Evolutionary conservation across 2,888 invertebrate genomes (phyloP), one percentile per base, ranked within the genome.

Genomic region (Chrysina gloriosa): DNA sequence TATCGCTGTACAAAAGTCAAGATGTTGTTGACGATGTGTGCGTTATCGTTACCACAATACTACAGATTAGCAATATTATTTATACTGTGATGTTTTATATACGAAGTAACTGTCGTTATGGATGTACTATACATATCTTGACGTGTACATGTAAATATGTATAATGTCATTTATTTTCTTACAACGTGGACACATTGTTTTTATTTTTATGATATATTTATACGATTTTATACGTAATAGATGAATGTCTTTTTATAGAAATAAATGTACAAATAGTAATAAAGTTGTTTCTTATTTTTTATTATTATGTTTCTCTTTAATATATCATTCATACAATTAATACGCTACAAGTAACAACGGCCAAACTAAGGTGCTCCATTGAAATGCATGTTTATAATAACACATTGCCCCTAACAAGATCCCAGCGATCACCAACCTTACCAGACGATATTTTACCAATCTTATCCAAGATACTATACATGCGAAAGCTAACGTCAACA

Each of bases 21-120:
- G 25, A 7, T 69, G 69, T 19, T 69, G 69, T 65, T 68, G 29
- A 42, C 45, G 3, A n/a, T 16, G n/a, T 9, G 7, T 7, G 45
- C 21, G 3, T 45, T 45, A 42, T 14, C 16, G 16, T 9, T 19
- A 4, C 21, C 16, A 3, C n/a, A 19, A 45, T 16, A 16, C 16
- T 2, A 5, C 6, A 42, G 14, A 16, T 16, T 16, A 14, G 19
- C 2, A 16, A 7, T 14, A 16, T 16, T 16, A 42, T 42, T 14
- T 42, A 5, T 31, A 21, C 31, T 52, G 31, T 52, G 52, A 52
- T 52, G 31, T 52, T 45, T n/a, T n/a, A n/a, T n/a, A n/a, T n/a
- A n/a, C n/a, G n/a, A n/a, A n/a, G n/a, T n/a, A n/a, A n/a, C n/a
- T n/a, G n/a, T n/a, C n/a, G n/a, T n/a, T n/a, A n/a, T n/a, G n/a